A percentile compares a stretch with the other conserved stretches of the same genome.
These are phyloP conservation scores for Gymnorhina tibicen DNA, from an alignment of 2,113 vertebrate genomes.

Conservation along the genomic window DNA sequence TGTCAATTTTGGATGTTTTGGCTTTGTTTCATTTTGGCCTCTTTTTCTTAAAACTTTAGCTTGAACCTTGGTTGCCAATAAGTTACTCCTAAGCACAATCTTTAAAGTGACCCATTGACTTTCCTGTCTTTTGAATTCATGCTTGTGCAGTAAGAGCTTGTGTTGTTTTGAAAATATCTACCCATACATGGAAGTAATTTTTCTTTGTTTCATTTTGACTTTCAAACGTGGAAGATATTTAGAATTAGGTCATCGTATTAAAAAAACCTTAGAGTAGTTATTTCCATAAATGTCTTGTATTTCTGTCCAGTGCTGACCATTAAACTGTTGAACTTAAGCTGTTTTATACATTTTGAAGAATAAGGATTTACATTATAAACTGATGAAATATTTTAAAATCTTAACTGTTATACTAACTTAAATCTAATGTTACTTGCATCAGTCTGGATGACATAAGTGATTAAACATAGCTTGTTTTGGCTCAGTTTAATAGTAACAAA, in stretches of 20 bases:
- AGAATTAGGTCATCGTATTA: not conserved
- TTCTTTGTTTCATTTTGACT: constrained; percentile 33
- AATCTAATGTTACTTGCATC: not conserved
- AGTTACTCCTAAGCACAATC: not conserved
- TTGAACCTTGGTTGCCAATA: not conserved
- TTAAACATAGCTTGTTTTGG: not conserved
- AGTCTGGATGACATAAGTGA: not conserved
- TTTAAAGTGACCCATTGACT: not conserved
- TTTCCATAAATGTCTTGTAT: constrained; percentile 37
- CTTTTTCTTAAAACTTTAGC: not conserved
- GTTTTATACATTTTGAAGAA: not conserved
- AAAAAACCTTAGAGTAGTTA: not conserved
- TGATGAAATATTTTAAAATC: not conserved
- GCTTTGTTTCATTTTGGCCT: not conserved
- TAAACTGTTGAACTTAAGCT: constrained; percentile 34
- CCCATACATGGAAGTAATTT: constrained; percentile 16
- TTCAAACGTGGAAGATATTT: not conserved
- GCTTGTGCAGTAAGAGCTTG: not conserved
- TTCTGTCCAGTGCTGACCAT: constrained; percentile 36
- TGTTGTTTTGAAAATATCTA: constrained; percentile 8
- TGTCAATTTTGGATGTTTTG: not conserved
- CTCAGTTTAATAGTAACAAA: not conserved
- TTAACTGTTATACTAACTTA: not conserved
- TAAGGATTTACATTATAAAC: constrained; percentile 4
- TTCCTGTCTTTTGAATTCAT: constrained; percentile 5